Evolutionary conservation across 2,888 invertebrate species (phyloP).

Genomic region (Metellina segmentata): DNA sequence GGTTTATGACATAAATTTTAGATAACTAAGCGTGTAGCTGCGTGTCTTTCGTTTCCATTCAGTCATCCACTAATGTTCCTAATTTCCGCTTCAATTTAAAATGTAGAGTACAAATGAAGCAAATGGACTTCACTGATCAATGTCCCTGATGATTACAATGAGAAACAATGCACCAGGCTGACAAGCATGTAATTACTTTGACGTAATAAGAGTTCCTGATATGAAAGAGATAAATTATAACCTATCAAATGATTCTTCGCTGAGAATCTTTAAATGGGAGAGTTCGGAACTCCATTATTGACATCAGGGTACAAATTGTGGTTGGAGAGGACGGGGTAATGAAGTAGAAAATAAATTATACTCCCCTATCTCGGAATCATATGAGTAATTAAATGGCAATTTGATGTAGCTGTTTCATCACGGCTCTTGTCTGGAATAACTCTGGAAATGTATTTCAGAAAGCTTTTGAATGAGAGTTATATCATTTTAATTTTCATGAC

Average conservation of each 20-base stretch:
- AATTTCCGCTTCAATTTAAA: conserved; percentile 16
- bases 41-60: too few relatives aligned
- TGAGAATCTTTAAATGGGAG: conserved; percentile 46
- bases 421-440: not conserved
- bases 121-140: conserved; percentile 33
- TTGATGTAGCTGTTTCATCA: conserved; percentile 10
- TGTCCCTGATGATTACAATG: conserved; percentile 21
- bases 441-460: not conserved
- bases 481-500: not conserved
- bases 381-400: conserved; percentile 50
- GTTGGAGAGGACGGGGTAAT: conserved; percentile 42
- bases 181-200: conserved; percentile 59
- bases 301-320: conserved; percentile 46
- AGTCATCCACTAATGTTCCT: not conserved
- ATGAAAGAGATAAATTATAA: conserved; percentile 56
- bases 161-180: conserved; percentile 41
- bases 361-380: conserved; percentile 29
- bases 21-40: not conserved
- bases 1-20: too few relatives aligned
- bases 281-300: conserved; percentile 58
- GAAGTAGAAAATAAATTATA: conserved; percentile 38
- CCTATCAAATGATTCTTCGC: conserved; percentile 5
- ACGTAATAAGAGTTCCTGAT: conserved; percentile 36
- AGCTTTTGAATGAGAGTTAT: not conserved
- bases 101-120: conserved; percentile 5